phyloP scores from a whole-genome alignment of 2,797 vertebrate species.

The Coreius guichenoti region DNA sequence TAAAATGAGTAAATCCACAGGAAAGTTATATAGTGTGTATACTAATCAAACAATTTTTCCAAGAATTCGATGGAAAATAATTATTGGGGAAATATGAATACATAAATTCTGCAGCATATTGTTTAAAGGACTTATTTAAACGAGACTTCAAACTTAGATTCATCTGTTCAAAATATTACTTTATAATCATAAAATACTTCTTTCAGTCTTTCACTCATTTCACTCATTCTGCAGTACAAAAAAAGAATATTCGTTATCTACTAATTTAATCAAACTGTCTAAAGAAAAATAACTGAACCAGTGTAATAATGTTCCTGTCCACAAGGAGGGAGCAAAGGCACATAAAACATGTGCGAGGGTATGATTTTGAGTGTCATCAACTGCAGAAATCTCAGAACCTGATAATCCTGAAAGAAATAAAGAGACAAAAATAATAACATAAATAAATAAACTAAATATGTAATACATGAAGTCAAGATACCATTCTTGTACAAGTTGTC shows the following conservation, averaged over 20 bases:
- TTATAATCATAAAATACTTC: too few species aligned
- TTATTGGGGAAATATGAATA: background rate
- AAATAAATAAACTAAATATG: background rate
- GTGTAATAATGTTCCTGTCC: background rate
- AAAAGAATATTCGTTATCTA: too few species aligned
- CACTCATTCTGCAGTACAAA: background rate
- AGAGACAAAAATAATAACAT: background rate
- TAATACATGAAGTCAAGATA: background rate
- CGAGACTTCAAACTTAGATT: background rate
- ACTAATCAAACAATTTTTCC: background rate
- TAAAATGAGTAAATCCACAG: background rate
- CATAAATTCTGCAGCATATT: background rate
- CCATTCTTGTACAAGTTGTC: background rate
- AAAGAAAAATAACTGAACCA: background rate
- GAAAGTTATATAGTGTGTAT: background rate
- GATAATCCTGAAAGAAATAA: background rate
- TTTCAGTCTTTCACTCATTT: background rate
- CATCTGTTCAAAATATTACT: background rate
- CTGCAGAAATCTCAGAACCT: background rate
- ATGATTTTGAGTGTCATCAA: background rate
- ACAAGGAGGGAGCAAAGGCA: slow-evolving; percentile 62
- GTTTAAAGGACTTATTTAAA: background rate
- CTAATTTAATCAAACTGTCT: background rate
- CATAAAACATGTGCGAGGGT: slow-evolving; percentile 58
- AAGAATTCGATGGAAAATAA: background rate